phyloP scores from a whole-genome alignment of 2,113 vertebrate genomes.

The Erpornis zantholeuca region DNA sequence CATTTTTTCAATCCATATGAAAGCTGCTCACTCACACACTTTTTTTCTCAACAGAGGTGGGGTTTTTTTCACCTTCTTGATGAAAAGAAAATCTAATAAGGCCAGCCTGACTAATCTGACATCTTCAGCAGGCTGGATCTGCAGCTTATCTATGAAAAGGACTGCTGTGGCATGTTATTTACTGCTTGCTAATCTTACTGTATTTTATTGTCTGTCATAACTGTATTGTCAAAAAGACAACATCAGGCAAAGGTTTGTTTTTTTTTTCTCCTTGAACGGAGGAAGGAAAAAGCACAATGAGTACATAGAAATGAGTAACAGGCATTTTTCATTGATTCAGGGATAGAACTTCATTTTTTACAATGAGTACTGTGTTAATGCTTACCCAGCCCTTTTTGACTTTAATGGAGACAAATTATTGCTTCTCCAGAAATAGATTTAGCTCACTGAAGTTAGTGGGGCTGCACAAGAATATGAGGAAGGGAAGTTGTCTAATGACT shows the following conservation, averaged over 20 bases:
- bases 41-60: not conserved
- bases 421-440: not conserved
- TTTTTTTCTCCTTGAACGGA: not conserved
- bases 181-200: constrained; percentile 14
- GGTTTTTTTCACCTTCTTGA: not conserved
- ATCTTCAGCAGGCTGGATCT: constrained; percentile 35
- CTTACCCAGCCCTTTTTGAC: not conserved
- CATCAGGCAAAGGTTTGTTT: not conserved
- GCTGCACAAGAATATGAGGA: not conserved
- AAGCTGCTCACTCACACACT: not conserved
- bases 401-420: not conserved
- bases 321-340: not conserved
- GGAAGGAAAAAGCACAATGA: not conserved
- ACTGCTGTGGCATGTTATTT: constrained; percentile 1
- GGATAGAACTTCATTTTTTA: not conserved
- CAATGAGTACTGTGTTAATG: not conserved
- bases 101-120: constrained; percentile 6
- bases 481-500: not conserved
- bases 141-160: constrained; percentile 19
- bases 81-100: constrained; percentile 32
- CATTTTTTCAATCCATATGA: not conserved
- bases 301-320: not conserved
- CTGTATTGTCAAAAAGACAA: not conserved
- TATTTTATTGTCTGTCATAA: not conserved
- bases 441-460: not conserved